Evolutionary conservation across 2,113 vertebrate genomes (phyloP).

Genomic region (Gnathonemus longibarbis): DNA sequence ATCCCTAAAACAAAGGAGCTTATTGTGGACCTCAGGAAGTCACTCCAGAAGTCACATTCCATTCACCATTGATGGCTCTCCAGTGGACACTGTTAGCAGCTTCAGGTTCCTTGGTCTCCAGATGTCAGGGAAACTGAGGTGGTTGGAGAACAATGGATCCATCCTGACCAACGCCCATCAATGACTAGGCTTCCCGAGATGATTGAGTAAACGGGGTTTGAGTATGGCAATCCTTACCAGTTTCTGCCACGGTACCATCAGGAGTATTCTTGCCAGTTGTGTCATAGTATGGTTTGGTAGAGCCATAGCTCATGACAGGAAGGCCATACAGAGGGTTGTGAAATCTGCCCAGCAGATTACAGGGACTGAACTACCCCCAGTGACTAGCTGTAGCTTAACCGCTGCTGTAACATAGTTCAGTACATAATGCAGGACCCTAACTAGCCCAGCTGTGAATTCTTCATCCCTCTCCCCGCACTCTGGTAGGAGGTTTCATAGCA

Average conservation of each 20-base stretch:
- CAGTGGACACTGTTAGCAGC: not conserved
- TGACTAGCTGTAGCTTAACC: not conserved
- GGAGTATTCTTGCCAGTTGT: not conserved
- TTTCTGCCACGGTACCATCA: not conserved
- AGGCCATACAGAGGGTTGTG: not conserved
- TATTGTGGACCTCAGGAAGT: not conserved
- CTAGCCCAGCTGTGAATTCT: not conserved
- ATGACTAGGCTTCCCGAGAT: not conserved
- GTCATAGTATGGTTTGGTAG: not conserved
- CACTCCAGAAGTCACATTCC: not conserved
- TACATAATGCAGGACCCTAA: not conserved
- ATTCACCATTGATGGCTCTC: not conserved
- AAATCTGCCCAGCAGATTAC: not conserved
- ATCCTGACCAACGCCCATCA: not conserved
- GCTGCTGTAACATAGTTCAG: not conserved
- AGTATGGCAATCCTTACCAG: not conserved
- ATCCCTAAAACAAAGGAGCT: not conserved
- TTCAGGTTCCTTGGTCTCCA: not conserved
- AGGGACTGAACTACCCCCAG: not conserved
- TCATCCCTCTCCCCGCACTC: not conserved
- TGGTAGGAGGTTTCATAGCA: not conserved
- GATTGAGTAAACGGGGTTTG: not conserved
- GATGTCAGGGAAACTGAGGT: not conserved
- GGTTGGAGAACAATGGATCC: not conserved
- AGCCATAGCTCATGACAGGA: not conserved